These are phyloP conservation scores for Pseudopodoces humilis DNA, from an alignment of 2,113 vertebrate genomes.

Conservation along the genomic window DNA sequence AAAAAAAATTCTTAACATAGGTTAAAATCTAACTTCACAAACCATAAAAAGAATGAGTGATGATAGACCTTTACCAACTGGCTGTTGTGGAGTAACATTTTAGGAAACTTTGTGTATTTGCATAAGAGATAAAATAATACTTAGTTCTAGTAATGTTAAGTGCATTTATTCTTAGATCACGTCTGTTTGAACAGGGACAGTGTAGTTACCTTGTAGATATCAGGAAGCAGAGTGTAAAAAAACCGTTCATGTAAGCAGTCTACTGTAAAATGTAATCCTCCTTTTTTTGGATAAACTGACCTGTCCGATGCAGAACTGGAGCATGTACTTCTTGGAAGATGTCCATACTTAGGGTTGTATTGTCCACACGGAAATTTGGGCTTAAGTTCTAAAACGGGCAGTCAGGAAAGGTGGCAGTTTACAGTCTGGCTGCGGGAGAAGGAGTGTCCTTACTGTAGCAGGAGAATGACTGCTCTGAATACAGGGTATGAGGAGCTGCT, in stretches of 20 bases:
- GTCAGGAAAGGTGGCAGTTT: neutral
- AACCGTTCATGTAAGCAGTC: neutral
- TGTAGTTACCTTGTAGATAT: neutral
- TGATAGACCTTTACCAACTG: neutral
- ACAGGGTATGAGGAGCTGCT: neutral
- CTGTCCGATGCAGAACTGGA: rapidly evolving
- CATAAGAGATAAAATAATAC: neutral
- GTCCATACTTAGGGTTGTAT: rapidly evolving
- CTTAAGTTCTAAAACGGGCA: neutral
- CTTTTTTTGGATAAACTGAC: neutral
- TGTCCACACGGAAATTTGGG: rapidly evolving
- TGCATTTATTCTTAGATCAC: neutral
- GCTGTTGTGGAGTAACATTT: neutral
- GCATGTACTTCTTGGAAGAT: neutral
- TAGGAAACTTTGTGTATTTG: neutral
- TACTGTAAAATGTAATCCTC: neutral
- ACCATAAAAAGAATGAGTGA: neutral
- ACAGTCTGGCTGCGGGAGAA: neutral
- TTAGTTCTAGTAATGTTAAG: neutral
- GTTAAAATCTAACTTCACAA: neutral
- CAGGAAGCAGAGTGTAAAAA: neutral
- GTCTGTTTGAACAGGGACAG: neutral
- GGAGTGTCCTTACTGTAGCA: neutral
- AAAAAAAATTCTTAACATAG: neutral
- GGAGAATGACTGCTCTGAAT: neutral